Base-by-base conservation (phyloP, 2,113 vertebrate species). In the Holacanthus passer region DNA sequence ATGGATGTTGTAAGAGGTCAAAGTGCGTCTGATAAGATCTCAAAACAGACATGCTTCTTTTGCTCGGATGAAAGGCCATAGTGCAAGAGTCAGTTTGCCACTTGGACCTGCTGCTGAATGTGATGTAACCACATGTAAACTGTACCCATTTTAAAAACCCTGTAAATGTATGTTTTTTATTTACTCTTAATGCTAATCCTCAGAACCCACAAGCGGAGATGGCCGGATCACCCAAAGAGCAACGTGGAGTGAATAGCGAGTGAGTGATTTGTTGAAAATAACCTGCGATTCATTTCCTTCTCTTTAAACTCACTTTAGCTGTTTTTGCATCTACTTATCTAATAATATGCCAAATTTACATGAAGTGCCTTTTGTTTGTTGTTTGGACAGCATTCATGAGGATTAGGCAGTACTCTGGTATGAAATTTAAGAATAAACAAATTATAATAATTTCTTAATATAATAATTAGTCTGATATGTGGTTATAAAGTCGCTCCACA, bases 1-100 rank as follows among this genome's bases (percentile, higher is more conserved):
- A 71, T 10, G 43, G 70, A 72, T 82, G 77, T 27, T 73, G 73
- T 58, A 84, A 87, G 64, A 67, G 87, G 81, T 88, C 85, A 91
- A 86, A 86, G 88, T 92, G 82, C 78, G 31, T 37, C n/a, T 69
- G 91, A 94, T 93, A 89, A 88, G 79, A 88, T 88, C 83, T 39
- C 11, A 69, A 56, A 85, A 9, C 48, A 83, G 65, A 63, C 56
- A 48, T 79, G n/a, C 10, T 67, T 69, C 5, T 78, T 35, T 79
- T 43, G 39, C 35, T 68, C 14, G 53, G 14, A 70, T 70, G 32
- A 71, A 88, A 86, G 65, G 47, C 59, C 71, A 76, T 12, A 77
- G 81, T 63, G 53, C 67, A 89, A 66, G 43, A 79, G 77, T 74
- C 80, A 88, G 55, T 53, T 65, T 65, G 60, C 39, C 43, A 16